Percentiles rank a stretch among this genome's conserved stretches.
phyloP scores from a whole-genome alignment of 2,113 vertebrate genomes.

The Cryptoleucopteryx plumbea region DNA sequence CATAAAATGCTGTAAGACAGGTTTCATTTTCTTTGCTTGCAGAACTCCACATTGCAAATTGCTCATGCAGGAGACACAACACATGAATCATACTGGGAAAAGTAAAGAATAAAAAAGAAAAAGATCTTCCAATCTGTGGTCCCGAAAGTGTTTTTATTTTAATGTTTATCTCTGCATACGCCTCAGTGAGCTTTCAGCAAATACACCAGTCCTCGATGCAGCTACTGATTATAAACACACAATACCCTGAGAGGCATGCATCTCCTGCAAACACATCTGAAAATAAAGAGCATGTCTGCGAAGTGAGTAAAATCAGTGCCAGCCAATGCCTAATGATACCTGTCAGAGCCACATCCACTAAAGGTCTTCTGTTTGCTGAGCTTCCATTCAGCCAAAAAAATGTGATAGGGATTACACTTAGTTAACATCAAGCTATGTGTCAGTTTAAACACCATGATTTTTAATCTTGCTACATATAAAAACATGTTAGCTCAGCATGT shows the following conservation, averaged over 20 bases:
- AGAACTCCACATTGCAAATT: background rate
- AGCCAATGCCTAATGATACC: background rate
- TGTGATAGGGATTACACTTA: rapidly evolving
- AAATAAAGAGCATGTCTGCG: background rate
- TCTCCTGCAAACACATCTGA: background rate
- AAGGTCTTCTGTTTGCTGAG: background rate
- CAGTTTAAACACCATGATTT: background rate
- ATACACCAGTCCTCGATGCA: background rate
- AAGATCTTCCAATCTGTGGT: background rate
- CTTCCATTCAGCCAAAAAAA: background rate
- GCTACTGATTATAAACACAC: background rate
- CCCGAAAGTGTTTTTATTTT: background rate
- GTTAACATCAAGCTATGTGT: background rate
- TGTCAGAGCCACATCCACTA: background rate
- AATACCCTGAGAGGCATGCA: background rate
- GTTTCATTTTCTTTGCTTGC: background rate
- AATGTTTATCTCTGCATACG: background rate
- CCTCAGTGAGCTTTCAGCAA: background rate
- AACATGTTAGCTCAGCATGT: background rate
- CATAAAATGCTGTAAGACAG: background rate
- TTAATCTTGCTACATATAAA: background rate
- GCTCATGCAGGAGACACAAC: background rate
- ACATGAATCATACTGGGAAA: background rate
- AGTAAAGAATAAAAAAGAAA: background rate
- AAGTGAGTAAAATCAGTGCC: background rate